Evolutionary conservation across 2,113 vertebrate genomes (phyloP), one percentile per base, ranked within the genome.

Genomic region (Ascaphus truei): DNA sequence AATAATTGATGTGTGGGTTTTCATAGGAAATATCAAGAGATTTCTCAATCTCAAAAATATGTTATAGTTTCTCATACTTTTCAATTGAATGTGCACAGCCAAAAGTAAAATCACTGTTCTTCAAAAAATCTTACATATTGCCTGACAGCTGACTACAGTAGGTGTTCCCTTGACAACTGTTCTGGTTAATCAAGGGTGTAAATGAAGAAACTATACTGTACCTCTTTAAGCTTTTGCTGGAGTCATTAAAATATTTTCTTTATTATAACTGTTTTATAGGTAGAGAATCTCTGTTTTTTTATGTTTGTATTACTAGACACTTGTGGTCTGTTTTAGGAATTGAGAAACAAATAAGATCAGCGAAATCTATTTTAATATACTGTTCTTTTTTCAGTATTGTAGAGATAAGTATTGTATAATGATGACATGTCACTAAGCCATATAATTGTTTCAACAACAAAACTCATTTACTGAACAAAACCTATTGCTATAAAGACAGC

Each of bases 151-250:
- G 71, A 72, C 71, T 83, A n/a, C n/a, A n/a, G n/a, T n/a, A 75
- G 68, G 43, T 15, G 27, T 78, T 82, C 80, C 82, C 81, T 82
- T 84, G 82, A 82, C 53, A 56, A 81, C 77, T 77, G 75, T 68
- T 76, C 71, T 77, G 72, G 61, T 81, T 84, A 84, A 85, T 83
- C 81, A 88, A 75, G 75, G 65, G 76, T 80, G 18, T 77, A 81
- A 86, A 81, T 59, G 53, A 80, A 73, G 68, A 67, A 5, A 0
- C 48, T 26, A n/a, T n/a, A n/a, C n/a, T n/a, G n/a, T n/a, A n/a
- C n/a, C n/a, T 6, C 73, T 80, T 68, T 57, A 67, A 30, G 29
- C 15, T 73, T 78, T 73, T 56, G 26, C 33, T 27, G 62, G 26
- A 72, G 22, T 74, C 48, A 29, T 73, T 29, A 56, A 73, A 57